Percentiles rank a stretch among this genome's conserved stretches.
phyloP scores from a whole-genome alignment of 2,888 invertebrate species.

The Drosophila atroscutellata region DNA sequence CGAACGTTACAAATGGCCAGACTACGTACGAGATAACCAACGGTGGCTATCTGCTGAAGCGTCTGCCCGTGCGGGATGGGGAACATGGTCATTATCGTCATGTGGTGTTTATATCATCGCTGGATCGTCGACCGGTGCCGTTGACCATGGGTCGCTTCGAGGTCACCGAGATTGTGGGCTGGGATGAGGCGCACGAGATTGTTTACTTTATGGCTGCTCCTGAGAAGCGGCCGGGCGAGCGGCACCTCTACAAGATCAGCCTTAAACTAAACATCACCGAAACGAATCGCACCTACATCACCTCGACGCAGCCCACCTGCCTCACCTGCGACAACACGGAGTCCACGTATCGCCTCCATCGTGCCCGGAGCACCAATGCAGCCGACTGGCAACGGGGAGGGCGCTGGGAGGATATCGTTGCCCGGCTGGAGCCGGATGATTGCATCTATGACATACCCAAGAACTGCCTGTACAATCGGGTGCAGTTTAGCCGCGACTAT shows the following conservation, averaged over 20 bases:
- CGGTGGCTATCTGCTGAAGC: conserved; percentile 85
- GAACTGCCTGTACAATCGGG: conserved; percentile 88
- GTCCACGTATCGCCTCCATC: conserved; percentile 79
- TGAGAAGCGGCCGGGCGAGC: conserved; percentile 90
- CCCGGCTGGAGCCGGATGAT: conserved; percentile 68
- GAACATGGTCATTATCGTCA: conserved; percentile 88
- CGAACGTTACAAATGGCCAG: conserved; percentile 80
- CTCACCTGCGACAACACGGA: conserved; percentile 85
- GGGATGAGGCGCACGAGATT: conserved; percentile 90
- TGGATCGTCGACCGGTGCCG: conserved; percentile 83
- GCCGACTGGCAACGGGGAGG: conserved; percentile 61
- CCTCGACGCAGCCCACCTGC: conserved; percentile 84
- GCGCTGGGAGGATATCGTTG: conserved; percentile 66
- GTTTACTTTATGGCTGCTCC: conserved; percentile 94
- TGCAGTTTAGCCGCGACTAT: conserved; percentile 88
- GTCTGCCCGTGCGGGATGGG: conserved; percentile 88
- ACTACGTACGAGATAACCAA: conserved; percentile 83
- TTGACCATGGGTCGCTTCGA: conserved; percentile 92
- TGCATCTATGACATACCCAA: conserved; percentile 85
- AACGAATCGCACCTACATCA: conserved; percentile 84
- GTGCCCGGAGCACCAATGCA: conserved; percentile 56
- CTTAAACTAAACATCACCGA: conserved; percentile 85
- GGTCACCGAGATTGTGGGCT: conserved; percentile 90
- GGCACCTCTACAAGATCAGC: conserved; percentile 92
- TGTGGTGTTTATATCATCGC: conserved; percentile 85